phyloP scores from a whole-genome alignment of 1,140 invertebrate genomes.

The Aphidius gifuensis region DNA sequence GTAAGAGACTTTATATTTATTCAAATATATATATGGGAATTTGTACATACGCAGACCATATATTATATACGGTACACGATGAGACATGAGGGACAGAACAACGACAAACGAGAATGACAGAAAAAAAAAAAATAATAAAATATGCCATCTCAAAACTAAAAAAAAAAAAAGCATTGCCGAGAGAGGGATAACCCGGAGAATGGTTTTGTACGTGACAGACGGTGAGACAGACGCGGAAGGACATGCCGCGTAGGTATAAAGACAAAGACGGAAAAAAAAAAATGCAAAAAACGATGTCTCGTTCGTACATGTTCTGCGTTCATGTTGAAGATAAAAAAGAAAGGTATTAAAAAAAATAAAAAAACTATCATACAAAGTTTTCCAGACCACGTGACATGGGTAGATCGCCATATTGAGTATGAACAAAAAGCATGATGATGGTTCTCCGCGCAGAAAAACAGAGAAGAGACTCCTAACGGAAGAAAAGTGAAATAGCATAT shows the following conservation, averaged over 20 bases:
- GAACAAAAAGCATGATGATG: background rate
- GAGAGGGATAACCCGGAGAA: background rate
- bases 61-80: too few species aligned
- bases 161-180: background rate
- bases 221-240: constrained; percentile 8
- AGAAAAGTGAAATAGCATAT: background rate
- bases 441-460: background rate
- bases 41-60: too few species aligned
- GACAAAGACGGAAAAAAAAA: constrained; percentile 5
- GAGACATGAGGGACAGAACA: background rate
- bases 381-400: constrained; percentile 14
- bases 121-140: background rate
- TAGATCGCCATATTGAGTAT: constrained; percentile 17
- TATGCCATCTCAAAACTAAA: too few species aligned
- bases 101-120: constrained; percentile 3
- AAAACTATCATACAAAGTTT: constrained; percentile 2
- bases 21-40: too few species aligned
- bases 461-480: constrained; percentile 9
- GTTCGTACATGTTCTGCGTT: too few species aligned
- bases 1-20: too few species aligned
- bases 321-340: background rate
- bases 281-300: background rate
- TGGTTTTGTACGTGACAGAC: constrained; percentile 10
- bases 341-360: background rate
- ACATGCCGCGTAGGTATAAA: constrained; percentile 14